Evolutionary conservation across 2,888 invertebrate species (phyloP).

Genomic region (Pimpla rufipes): DNA sequence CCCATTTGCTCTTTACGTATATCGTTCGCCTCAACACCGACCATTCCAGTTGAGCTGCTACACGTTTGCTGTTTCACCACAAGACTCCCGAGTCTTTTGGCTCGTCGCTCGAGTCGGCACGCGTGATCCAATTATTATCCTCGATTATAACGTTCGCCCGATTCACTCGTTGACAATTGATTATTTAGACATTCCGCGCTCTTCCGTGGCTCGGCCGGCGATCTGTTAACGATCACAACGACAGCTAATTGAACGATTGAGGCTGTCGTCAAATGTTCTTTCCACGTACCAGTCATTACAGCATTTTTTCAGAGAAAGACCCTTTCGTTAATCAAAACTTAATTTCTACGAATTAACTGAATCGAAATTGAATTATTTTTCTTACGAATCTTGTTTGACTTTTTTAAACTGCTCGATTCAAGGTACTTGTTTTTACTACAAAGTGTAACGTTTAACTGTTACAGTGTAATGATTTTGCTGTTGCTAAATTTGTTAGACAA

Average conservation of each 20-base stretch:
- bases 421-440: too few species aligned
- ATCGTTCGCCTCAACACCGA: not conserved
- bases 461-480: too few species aligned
- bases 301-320: not conserved
- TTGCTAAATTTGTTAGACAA: too few species aligned
- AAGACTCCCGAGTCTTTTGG: not conserved
- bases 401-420: too few species aligned
- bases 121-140: constrained; percentile 18
- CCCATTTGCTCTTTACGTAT: constrained; percentile 8
- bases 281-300: not conserved
- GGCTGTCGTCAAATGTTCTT: constrained; percentile 11
- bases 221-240: constrained; percentile 34
- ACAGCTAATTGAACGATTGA: constrained; percentile 34
- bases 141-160: constrained; percentile 25
- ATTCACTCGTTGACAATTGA: constrained; percentile 27
- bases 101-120: not conserved
- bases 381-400: too few species aligned
- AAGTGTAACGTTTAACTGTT: too few species aligned
- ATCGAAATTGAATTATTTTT: too few species aligned
- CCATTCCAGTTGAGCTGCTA: not conserved
- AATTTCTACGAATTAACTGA: too few species aligned
- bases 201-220: not conserved
- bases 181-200: constrained; percentile 15
- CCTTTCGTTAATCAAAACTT: not conserved
- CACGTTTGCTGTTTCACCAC: not conserved